These are phyloP conservation scores for Oreonectes daqikongensis DNA, from an alignment of 2,797 vertebrate species.

Conservation along the genomic window DNA sequence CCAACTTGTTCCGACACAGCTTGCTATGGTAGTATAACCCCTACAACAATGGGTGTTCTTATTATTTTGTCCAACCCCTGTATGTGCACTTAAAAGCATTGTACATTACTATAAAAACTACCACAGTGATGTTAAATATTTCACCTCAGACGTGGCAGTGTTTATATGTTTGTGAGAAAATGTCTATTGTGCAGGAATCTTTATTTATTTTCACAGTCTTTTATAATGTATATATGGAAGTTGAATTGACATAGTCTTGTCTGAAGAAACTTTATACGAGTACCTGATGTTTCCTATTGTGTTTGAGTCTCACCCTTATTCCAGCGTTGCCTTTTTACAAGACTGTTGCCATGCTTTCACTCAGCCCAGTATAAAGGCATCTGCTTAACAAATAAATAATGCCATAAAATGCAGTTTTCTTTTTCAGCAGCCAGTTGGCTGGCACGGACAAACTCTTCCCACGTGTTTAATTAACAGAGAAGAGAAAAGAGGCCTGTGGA, in stretches of 20 bases:
- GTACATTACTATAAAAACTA: too few relatives aligned
- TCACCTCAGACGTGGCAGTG: neutral
- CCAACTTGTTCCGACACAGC: too few relatives aligned
- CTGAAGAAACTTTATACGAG: slow-evolving; percentile 59
- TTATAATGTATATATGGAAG: slow-evolving; percentile 50
- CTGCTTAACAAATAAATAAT: slow-evolving; percentile 71
- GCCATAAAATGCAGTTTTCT: slow-evolving; percentile 67
- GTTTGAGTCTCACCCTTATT: slow-evolving; percentile 53
- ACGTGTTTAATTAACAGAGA: slow-evolving; percentile 74
- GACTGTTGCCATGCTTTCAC: slow-evolving; percentile 59
- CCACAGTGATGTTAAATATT: neutral
- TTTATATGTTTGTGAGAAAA: slow-evolving; percentile 16
- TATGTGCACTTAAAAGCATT: neutral
- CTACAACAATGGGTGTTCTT: too few relatives aligned
- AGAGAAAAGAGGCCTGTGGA: slow-evolving; percentile 60
- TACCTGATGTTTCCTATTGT: slow-evolving; percentile 63
- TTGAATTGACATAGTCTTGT: slow-evolving; percentile 30
- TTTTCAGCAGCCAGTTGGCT: slow-evolving; percentile 59
- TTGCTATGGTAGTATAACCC: too few relatives aligned
- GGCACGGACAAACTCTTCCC: slow-evolving; percentile 64
- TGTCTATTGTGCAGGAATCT: slow-evolving; percentile 11
- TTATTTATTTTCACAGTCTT: slow-evolving; percentile 49
- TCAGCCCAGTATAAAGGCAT: slow-evolving; percentile 58
- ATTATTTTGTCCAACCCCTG: too few relatives aligned
- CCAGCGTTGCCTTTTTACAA: slow-evolving; percentile 64